Percentiles rank a stretch among this genome's conserved stretches.
phyloP scores from a whole-genome alignment of 2,797 vertebrate species.

The Lerista edwardsae region DNA sequence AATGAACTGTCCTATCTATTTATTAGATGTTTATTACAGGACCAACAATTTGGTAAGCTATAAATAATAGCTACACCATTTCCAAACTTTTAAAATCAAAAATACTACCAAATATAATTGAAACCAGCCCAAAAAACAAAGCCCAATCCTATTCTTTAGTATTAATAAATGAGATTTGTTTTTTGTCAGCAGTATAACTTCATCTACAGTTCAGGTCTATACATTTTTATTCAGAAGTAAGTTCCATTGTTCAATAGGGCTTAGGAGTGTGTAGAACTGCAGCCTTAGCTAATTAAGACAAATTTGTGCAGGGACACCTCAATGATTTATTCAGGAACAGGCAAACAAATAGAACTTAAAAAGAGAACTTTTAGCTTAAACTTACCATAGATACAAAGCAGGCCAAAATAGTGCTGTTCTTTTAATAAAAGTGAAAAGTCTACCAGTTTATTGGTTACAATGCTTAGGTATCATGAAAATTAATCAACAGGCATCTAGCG shows the following conservation, averaged over 20 bases:
- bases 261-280: too few relatives aligned
- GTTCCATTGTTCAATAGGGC: too few relatives aligned
- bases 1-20: background rate
- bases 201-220: background rate
- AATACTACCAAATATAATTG: background rate
- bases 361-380: conserved; percentile 37
- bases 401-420: background rate
- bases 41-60: background rate
- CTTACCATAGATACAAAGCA: conserved; percentile 38
- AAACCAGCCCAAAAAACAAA: background rate
- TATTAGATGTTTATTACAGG: background rate
- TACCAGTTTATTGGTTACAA: conserved; percentile 24
- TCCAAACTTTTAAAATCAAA: conserved; percentile 17
- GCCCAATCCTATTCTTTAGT: conserved; percentile 7
- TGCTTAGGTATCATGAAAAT: conserved; percentile 41
- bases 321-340: background rate
- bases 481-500: conserved; percentile 41
- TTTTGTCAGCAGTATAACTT: background rate
- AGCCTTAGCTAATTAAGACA: conserved; percentile 14
- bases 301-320: conserved; percentile 32
- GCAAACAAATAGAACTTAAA: background rate
- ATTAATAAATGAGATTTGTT: background rate
- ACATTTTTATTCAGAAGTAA: too few relatives aligned
- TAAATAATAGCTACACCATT: background rate
- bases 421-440: background rate